Percentiles rank a stretch among this genome's conserved stretches.
phyloP scores from a whole-genome alignment of 2,888 invertebrate genomes.

The Pyrochroa serraticornis region DNA sequence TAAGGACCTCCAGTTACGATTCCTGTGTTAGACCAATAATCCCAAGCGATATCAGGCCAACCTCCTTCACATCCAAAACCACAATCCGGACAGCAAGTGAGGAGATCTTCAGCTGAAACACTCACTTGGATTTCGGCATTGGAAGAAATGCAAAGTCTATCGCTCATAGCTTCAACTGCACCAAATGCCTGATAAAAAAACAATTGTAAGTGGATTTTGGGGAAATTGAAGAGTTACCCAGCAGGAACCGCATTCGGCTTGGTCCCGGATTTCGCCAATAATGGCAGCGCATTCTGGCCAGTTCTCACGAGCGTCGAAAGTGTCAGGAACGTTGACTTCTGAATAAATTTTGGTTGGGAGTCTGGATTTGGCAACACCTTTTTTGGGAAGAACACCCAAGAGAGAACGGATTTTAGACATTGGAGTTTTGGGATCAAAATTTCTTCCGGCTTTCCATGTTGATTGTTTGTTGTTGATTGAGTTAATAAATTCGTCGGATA shows the following conservation, averaged over 20 bases:
- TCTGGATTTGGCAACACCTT: slow-evolving; percentile 42
- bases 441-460: slow-evolving; percentile 78
- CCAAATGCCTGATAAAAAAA: slow-evolving; percentile 22
- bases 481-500: slow-evolving; percentile 72
- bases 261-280: slow-evolving; percentile 4
- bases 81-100: slow-evolving; percentile 13
- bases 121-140: slow-evolving; percentile 1
- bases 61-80: slow-evolving; percentile 14
- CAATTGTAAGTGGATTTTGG: too few species aligned
- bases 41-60: slow-evolving; percentile 6
- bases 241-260: slow-evolving; percentile 5
- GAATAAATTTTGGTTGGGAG: too few species aligned
- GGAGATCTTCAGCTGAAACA: slow-evolving; percentile 18
- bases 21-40: slow-evolving; percentile 1
- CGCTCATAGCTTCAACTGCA: slow-evolving; percentile 16
- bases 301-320: slow-evolving; percentile 3
- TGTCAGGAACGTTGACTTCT: slow-evolving; percentile 27
- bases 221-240: background rate
- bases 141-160: slow-evolving; percentile 19
- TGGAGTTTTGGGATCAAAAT: slow-evolving; percentile 66
- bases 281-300: slow-evolving; percentile 3
- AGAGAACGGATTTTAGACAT: slow-evolving; percentile 64
- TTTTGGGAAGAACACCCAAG: slow-evolving; percentile 56
- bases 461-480: slow-evolving; percentile 68
- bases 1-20: slow-evolving; percentile 14